phyloP scores from a whole-genome alignment of 2,888 invertebrate species.

The Melanchra persicariae region DNA sequence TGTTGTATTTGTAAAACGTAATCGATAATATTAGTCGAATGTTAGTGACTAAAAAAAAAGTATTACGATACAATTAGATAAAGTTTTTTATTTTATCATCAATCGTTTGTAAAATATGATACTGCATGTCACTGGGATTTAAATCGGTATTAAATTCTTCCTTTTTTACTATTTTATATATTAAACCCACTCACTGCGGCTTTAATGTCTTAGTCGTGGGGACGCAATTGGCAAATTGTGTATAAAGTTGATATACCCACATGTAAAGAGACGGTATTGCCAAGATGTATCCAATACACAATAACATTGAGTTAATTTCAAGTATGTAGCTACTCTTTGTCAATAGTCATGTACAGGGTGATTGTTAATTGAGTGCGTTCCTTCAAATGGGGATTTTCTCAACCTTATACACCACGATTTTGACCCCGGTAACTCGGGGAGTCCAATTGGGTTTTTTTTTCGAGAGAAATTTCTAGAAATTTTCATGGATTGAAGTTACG shows the following conservation, averaged over 20 bases:
- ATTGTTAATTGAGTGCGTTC: too few relatives aligned
- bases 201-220: neutral
- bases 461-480: too few relatives aligned
- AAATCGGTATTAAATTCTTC: neutral
- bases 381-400: too few relatives aligned
- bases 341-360: neutral
- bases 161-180: constrained; percentile 25
- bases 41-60: neutral
- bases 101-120: constrained; percentile 16
- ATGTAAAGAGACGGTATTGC: neutral
- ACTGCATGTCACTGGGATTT: constrained; percentile 30
- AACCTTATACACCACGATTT: too few relatives aligned
- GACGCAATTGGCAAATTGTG: too few relatives aligned
- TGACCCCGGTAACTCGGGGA: too few relatives aligned
- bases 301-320: neutral
- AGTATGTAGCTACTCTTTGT: neutral
- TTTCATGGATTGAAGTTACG: too few relatives aligned
- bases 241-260: neutral
- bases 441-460: too few relatives aligned
- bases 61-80: neutral
- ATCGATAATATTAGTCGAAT: neutral
- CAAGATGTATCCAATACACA: neutral
- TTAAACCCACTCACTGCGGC: constrained; percentile 2
- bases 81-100: neutral
- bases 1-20: neutral